A percentile compares a stretch with the other conserved stretches of the same genome.
Evolutionary conservation across 2,113 vertebrate genomes (phyloP).

Genomic region (Platichthys stellatus): DNA sequence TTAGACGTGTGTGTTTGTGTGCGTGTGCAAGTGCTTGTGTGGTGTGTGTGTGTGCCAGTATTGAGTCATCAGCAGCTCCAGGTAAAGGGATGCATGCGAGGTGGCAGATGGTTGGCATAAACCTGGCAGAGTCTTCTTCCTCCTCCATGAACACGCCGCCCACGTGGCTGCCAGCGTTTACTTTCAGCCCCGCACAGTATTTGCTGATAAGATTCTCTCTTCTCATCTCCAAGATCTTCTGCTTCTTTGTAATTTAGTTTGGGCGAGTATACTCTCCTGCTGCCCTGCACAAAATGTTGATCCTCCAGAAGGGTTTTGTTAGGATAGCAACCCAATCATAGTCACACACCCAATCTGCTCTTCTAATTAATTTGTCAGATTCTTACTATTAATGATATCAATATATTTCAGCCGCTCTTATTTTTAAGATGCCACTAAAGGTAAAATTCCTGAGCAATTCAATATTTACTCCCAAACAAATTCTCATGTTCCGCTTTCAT

Average conservation of each 20-base stretch:
- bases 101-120: conserved; percentile 75
- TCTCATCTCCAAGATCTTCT: conserved; percentile 43
- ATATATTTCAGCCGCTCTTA: no score
- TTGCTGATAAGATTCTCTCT: conserved; percentile 54
- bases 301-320: no score
- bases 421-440: no score
- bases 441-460: no score
- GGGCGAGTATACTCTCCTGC: conserved; percentile 16
- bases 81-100: conserved; percentile 67
- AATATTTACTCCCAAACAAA: no score
- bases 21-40: not conserved
- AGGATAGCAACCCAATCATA: no score
- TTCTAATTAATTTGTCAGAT: no score
- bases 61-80: conserved; percentile 67
- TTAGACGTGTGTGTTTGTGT: not conserved
- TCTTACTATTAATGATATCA: no score
- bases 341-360: no score
- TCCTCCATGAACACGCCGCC: conserved; percentile 50
- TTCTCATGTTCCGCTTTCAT: no score
- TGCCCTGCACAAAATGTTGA: not conserved
- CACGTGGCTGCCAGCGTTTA: conserved; percentile 68
- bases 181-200: conserved; percentile 53
- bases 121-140: conserved; percentile 51
- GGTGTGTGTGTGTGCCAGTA: conserved; percentile 19
- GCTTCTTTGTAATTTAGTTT: not conserved